These are phyloP conservation scores for Sparus aurata DNA, from an alignment of 2,797 vertebrate genomes.

Conservation along the genomic window DNA sequence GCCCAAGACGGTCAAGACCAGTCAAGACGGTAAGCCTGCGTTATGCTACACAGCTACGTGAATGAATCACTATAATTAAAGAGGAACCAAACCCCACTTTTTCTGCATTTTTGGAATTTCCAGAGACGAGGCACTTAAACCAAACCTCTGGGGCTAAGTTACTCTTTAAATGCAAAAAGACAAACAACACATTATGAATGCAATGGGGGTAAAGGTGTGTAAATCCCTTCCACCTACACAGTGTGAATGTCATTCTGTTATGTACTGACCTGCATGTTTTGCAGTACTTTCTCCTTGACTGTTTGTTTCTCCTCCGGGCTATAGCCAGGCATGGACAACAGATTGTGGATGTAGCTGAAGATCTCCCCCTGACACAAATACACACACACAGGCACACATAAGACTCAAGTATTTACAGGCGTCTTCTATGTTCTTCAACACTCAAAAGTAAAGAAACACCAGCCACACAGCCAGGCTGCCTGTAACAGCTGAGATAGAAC, in stretches of 20 bases:
- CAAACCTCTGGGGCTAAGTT: background rate
- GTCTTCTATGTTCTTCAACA: background rate
- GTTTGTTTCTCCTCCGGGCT: slow-evolving; percentile 90
- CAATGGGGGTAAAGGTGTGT: background rate
- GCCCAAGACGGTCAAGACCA: too few species aligned
- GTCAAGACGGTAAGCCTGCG: background rate
- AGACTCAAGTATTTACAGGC: background rate
- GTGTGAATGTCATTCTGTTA: background rate
- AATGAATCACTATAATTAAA: background rate
- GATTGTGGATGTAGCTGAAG: slow-evolving; percentile 95
- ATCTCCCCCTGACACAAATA: slow-evolving; percentile 88
- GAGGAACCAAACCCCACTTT: too few species aligned
- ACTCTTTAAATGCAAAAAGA: background rate
- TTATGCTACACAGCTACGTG: background rate
- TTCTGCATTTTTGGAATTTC: too few species aligned
- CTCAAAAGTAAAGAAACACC: background rate
- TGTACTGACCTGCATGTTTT: slow-evolving; percentile 88
- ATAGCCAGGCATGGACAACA: slow-evolving; percentile 95
- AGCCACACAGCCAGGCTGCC: background rate
- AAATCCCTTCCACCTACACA: background rate
- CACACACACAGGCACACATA: slow-evolving; percentile 18
- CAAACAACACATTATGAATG: background rate
- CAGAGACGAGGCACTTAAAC: too few species aligned
- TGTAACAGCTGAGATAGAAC: background rate
- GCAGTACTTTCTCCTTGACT: slow-evolving; percentile 90